phyloP scores from a whole-genome alignment of 2,113 vertebrate species.

The Arenaria interpres region DNA sequence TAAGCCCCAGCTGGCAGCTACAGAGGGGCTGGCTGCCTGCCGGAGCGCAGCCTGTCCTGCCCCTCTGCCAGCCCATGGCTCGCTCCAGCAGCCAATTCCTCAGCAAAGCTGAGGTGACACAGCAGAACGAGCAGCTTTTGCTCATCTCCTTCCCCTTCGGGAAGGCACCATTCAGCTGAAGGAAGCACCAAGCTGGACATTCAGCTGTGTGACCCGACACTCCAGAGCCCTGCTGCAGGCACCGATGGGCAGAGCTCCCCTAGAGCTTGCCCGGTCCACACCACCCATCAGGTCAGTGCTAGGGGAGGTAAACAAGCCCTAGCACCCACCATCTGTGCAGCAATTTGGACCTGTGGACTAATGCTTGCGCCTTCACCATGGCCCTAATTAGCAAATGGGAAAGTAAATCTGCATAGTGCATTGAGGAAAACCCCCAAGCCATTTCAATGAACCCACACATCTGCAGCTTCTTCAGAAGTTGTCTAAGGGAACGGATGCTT shows the following conservation, averaged over 20 bases:
- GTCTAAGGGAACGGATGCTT: neutral
- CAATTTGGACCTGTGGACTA: neutral
- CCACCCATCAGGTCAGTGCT: neutral
- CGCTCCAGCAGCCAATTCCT: accelerated
- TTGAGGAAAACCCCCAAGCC: neutral
- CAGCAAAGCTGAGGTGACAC: neutral
- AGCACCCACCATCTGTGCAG: accelerated
- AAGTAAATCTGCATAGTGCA: neutral
- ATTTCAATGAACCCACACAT: neutral
- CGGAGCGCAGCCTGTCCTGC: neutral
- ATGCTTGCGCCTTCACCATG: neutral
- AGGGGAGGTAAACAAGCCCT: neutral
- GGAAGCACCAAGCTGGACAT: neutral
- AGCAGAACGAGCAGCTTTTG: neutral
- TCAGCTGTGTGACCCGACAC: neutral
- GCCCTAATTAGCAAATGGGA: neutral
- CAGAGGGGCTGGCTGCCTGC: neutral
- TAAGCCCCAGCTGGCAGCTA: neutral
- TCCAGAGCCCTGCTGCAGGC: accelerated
- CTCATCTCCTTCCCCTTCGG: neutral
- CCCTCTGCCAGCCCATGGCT: neutral
- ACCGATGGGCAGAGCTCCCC: neutral
- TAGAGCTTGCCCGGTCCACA: neutral
- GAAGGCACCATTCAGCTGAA: neutral
- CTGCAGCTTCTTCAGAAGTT: neutral